Conservation (phyloP, 2,888 invertebrate genomes). For the Dasypolia templi region DNA sequence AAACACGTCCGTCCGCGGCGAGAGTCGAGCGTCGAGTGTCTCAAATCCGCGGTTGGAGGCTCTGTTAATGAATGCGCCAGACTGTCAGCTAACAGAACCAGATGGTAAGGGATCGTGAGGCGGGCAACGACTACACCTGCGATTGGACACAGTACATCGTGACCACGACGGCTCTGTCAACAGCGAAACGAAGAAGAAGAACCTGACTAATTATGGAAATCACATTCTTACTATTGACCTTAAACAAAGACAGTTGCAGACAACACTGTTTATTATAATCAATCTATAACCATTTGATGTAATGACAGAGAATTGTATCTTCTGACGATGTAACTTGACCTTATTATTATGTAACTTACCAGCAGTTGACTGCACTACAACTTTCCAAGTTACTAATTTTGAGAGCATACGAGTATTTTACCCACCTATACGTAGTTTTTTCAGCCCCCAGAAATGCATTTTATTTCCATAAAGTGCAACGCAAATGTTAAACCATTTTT, state of each 20-base stretch:
- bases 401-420: constrained; percentile 5
- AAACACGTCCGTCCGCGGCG: no score
- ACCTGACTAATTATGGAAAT: neutral
- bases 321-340: neutral
- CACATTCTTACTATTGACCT: neutral
- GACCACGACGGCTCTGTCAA: no score
- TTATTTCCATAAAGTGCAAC: constrained; percentile 46
- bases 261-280: neutral
- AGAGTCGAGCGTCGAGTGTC: no score
- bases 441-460: constrained; percentile 16
- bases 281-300: neutral
- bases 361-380: neutral
- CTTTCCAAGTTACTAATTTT: neutral
- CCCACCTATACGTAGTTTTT: no score
- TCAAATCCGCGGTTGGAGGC: no score
- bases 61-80: no score
- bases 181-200: no score
- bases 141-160: no score
- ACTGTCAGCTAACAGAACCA: no score
- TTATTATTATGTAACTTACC: no score
- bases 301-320: neutral
- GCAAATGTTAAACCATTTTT: constrained; percentile 52
- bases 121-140: no score
- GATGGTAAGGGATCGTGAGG: no score
- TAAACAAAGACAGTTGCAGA: neutral